Evolutionary conservation across 2,888 invertebrate genomes (phyloP), one percentile per base, ranked within the genome.

Genomic region (Cosmia pyralina): DNA sequence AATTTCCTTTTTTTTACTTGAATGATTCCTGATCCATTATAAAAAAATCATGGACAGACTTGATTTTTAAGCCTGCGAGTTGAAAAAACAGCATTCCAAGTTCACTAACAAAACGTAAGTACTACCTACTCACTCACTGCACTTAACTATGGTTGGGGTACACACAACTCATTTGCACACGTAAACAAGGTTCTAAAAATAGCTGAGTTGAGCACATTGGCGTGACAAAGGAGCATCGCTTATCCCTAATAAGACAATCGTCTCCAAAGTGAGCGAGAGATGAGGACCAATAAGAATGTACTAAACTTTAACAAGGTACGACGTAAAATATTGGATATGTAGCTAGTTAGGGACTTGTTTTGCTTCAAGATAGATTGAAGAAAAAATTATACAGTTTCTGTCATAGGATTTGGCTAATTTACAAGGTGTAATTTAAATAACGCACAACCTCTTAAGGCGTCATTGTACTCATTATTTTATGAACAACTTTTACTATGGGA

Each of bases 171-270:
- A 77, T 80, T 80, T 71, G 75, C 70, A 73, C 59, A 72, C 63
- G 73, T 75, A 73, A 75, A 75, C 77, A 75, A 57, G 66, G 41
- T 70, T 53, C 78, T 83, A 83, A 63, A 83, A 77, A 83, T 83
- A 83, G 62, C 69, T 4, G 57, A n/a, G 57, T n/a, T 22, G 73
- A 69, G 84, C 60, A 65, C 82, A 58, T 57, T 75, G 48, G 69
- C 83, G 77, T 86, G 83, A 87, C 87, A 79, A 84, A 83, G 79
- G 67, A 76, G 66, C 82, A 79, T 79, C 77, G 72, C 75, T 82
- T 86, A 87, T 83, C 83, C 87, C 82, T 81, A 84, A 82, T 81
- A 85, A 87, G 87, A 87, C 83, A 81, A 87, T 84, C 72, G 79
- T 79, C 67, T 76, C 46, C 70, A 22, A 55, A 63, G 38, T 64